A percentile compares a stretch with the other conserved stretches of the same genome.
Conservation (phyloP, 2,797 vertebrate species). For the Hipposideros larvatus region DNA sequence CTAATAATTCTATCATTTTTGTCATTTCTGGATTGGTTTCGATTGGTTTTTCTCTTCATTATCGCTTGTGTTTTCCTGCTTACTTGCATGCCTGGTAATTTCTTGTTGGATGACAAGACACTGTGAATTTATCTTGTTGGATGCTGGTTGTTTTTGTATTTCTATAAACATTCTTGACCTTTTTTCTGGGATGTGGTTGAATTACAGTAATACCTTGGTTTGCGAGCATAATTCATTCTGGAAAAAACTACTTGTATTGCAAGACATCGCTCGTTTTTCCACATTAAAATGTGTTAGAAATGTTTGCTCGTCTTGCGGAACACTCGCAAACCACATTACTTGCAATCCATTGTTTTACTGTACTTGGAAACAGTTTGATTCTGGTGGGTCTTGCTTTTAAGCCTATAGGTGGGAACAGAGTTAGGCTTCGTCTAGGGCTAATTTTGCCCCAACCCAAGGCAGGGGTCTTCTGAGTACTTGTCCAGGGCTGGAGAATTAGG, state of each 20-base stretch:
- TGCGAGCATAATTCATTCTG: too few relatives aligned
- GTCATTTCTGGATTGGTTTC: background rate
- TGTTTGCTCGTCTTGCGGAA: too few relatives aligned
- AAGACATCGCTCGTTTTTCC: too few relatives aligned
- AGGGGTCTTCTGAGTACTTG: background rate
- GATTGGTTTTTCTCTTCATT: background rate
- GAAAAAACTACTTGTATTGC: too few relatives aligned
- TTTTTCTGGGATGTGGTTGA: background rate
- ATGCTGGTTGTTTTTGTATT: slow-evolving; percentile 16
- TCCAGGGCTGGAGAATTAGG: accelerated
- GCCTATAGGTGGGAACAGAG: background rate
- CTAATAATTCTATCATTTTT: background rate
- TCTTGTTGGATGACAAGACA: background rate
- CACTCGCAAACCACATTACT: too few relatives aligned
- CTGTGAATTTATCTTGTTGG: background rate
- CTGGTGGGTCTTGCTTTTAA: background rate
- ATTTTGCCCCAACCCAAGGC: background rate
- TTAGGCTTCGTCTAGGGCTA: background rate
- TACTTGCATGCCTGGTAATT: background rate
- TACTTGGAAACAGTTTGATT: background rate
- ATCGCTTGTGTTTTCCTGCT: background rate
- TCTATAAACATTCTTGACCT: background rate
- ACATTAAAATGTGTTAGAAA: too few relatives aligned
- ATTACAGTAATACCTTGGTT: background rate
- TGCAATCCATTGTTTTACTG: too few relatives aligned